These are phyloP conservation scores for Megaceryle maxima DNA, from an alignment of 2,113 vertebrate genomes.

Conservation along the genomic window DNA sequence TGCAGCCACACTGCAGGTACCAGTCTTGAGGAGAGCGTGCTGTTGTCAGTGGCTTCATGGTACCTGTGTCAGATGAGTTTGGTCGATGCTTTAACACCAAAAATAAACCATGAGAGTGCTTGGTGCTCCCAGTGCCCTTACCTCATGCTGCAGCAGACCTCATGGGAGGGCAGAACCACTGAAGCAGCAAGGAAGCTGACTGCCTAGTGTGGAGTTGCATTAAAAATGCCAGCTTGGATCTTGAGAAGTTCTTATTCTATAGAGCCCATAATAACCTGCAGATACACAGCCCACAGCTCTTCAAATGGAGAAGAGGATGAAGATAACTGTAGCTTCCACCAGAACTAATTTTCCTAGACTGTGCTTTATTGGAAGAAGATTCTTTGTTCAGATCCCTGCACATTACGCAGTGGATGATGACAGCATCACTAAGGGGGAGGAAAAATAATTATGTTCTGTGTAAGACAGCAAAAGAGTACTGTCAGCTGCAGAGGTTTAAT, in stretches of 20 bases:
- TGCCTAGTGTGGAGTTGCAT: background rate
- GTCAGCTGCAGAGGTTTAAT: background rate
- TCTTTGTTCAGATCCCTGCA: background rate
- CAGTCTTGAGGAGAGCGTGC: background rate
- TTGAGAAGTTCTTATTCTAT: background rate
- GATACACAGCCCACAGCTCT: background rate
- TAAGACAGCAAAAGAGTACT: background rate
- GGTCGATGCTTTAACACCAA: background rate
- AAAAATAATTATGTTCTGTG: fast-evolving
- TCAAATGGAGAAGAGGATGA: background rate
- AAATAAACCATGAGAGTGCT: background rate
- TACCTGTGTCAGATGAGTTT: background rate
- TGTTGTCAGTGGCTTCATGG: background rate
- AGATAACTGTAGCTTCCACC: background rate
- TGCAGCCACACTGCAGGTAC: background rate
- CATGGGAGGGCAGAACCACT: background rate
- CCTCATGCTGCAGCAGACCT: fast-evolving
- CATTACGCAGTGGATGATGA: background rate
- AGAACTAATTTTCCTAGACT: background rate
- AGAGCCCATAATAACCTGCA: background rate
- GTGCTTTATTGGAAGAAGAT: background rate
- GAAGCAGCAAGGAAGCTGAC: background rate
- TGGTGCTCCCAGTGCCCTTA: background rate
- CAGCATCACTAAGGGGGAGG: background rate
- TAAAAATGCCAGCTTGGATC: background rate